Conservation (phyloP, 2,888 invertebrate species). For the Plagiodera versicolora region DNA sequence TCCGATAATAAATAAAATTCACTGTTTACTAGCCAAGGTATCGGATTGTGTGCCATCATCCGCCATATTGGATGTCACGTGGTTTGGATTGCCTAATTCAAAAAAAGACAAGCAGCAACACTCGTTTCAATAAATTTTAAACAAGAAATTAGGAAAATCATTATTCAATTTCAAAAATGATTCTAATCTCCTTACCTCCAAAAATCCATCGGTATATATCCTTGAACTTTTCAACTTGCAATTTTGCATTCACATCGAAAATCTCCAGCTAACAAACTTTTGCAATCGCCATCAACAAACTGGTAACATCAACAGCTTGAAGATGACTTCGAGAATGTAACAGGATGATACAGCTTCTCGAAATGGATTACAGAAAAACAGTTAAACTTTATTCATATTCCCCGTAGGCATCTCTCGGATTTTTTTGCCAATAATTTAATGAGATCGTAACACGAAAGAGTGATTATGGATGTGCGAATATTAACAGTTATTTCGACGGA, state of each 20-base stretch:
- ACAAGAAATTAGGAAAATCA: too few relatives aligned
- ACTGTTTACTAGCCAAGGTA: too few relatives aligned
- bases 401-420: constrained; percentile 5
- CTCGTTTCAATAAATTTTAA: too few relatives aligned
- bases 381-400: constrained; percentile 18
- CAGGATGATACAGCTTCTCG: constrained; percentile 8
- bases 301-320: constrained; percentile 4
- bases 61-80: too few relatives aligned
- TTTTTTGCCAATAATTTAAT: constrained; percentile 6
- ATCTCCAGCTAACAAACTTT: background rate
- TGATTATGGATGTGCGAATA: constrained; percentile 9
- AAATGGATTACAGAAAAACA: constrained; percentile 25
- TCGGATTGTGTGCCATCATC: too few relatives aligned
- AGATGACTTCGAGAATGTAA: constrained; percentile 11
- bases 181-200: background rate
- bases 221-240: background rate
- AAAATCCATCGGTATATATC: background rate
- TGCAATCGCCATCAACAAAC: background rate
- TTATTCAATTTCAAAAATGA: too few relatives aligned
- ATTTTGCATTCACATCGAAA: background rate
- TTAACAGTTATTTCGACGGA: constrained; percentile 8
- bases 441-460: constrained; percentile 6
- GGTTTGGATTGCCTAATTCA: too few relatives aligned
- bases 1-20: too few relatives aligned
- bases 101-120: too few relatives aligned